A percentile compares a stretch with the other conserved stretches of the same genome.
Conservation (phyloP, 2,113 vertebrate genomes). For the Atherinomorus stipes region DNA sequence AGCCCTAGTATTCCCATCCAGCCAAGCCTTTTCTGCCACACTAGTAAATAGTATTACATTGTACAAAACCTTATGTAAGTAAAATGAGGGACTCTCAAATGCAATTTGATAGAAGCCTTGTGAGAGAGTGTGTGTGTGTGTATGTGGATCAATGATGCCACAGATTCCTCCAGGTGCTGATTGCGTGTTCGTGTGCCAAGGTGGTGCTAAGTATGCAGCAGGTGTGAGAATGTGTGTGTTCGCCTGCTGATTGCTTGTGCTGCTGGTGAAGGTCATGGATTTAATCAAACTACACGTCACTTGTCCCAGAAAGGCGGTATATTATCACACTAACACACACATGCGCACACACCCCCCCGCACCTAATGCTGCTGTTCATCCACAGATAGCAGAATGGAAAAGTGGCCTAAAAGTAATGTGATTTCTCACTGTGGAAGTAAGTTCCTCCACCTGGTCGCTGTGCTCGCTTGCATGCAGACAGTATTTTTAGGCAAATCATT, state of each 20-base stretch:
- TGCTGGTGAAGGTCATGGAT: slow-evolving; percentile 81
- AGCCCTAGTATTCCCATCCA: slow-evolving; percentile 45
- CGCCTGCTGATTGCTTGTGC: slow-evolving; percentile 76
- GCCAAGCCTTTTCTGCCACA: slow-evolving; percentile 21
- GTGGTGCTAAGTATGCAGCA: slow-evolving; percentile 62
- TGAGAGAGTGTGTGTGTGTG: slow-evolving; percentile 16
- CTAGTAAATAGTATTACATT: slow-evolving; percentile 46
- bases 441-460: slow-evolving; percentile 74
- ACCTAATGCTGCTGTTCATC: slow-evolving; percentile 42
- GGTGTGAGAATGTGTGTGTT: slow-evolving; percentile 44
- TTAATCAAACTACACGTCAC: slow-evolving; percentile 80
- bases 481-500: slow-evolving; percentile 83
- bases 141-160: slow-evolving; percentile 71
- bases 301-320: slow-evolving; percentile 68
- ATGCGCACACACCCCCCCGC: slow-evolving; percentile 36
- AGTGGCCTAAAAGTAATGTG: slow-evolving; percentile 69
- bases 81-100: slow-evolving; percentile 68
- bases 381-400: slow-evolving; percentile 38
- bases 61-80: slow-evolving; percentile 60
- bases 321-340: slow-evolving; percentile 57
- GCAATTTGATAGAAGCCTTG: slow-evolving; percentile 62
- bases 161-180: slow-evolving; percentile 76
- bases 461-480: slow-evolving; percentile 62
- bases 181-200: slow-evolving; percentile 67
- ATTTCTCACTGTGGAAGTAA: slow-evolving; percentile 67